Percentiles rank a stretch among this genome's conserved stretches.
phyloP scores from a whole-genome alignment of 2,113 vertebrate species.

The Naja naja region DNA sequence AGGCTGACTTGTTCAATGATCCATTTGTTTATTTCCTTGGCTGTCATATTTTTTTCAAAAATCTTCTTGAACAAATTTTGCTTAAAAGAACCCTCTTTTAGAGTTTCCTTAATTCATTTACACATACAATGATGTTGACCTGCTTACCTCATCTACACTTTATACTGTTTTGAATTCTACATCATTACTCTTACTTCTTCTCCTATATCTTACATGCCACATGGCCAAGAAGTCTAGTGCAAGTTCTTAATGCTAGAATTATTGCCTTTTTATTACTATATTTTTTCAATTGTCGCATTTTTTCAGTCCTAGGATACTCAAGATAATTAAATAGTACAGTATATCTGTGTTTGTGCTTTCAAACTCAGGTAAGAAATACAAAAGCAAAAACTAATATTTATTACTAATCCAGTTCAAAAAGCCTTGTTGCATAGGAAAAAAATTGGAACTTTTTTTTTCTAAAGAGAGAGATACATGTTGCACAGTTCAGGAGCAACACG shows the following conservation, averaged over 20 bases:
- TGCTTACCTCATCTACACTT: conserved; percentile 31
- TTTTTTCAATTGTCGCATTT: not conserved
- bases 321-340: not conserved
- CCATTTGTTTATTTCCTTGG: not conserved
- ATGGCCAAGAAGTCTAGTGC: not conserved
- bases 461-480: not conserved
- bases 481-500: not conserved
- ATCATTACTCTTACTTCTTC: conserved; percentile 35
- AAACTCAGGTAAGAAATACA: not conserved
- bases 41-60: not conserved
- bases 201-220: conserved; percentile 20
- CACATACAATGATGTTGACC: conserved; percentile 21
- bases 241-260: not conserved
- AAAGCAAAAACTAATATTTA: not conserved
- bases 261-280: not conserved
- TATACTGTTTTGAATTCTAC: conserved; percentile 42
- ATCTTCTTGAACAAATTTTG: not conserved
- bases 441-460: not conserved
- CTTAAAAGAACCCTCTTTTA: not conserved
- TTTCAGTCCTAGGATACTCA: not conserved
- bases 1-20: not conserved
- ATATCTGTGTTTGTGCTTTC: not conserved
- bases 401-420: not conserved
- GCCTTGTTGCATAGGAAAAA: not conserved
- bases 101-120: conserved; percentile 18